Percentiles rank a stretch among this genome's conserved stretches.
Conservation (phyloP, 2,888 invertebrate species). For the Mellilla xanthometata region DNA sequence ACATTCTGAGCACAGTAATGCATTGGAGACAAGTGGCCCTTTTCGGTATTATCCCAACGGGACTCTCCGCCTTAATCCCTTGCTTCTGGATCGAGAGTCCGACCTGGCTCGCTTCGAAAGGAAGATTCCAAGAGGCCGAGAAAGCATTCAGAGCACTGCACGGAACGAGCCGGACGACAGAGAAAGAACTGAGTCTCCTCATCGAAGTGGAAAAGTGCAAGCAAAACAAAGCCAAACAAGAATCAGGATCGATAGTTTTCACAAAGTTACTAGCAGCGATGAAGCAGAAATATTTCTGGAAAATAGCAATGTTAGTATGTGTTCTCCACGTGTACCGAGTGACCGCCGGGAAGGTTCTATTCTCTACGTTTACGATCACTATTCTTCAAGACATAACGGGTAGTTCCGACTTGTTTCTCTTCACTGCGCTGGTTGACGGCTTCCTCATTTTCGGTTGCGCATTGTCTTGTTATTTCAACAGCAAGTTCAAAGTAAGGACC, state of each 20-base stretch:
- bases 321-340: slow-evolving; percentile 27
- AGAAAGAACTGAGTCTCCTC: slow-evolving; percentile 32
- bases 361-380: slow-evolving; percentile 25
- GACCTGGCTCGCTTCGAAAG: slow-evolving; percentile 39
- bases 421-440: slow-evolving; percentile 19
- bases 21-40: slow-evolving; percentile 36
- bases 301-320: slow-evolving; percentile 15
- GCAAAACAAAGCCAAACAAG: slow-evolving; percentile 1
- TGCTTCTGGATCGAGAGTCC: slow-evolving; percentile 39
- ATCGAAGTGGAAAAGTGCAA: slow-evolving; percentile 26
- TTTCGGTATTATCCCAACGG: slow-evolving; percentile 31
- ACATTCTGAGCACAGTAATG: slow-evolving; percentile 29
- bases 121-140: slow-evolving; percentile 34
- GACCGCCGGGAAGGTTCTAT: slow-evolving; percentile 18
- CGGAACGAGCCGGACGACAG: slow-evolving; percentile 15
- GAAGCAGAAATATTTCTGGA: slow-evolving; percentile 30
- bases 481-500: slow-evolving; percentile 17
- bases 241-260: slow-evolving; percentile 1
- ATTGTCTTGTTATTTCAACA: slow-evolving; percentile 19
- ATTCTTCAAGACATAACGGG: slow-evolving; percentile 30
- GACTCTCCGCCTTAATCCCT: slow-evolving; percentile 29
- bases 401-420: slow-evolving; percentile 18
- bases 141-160: slow-evolving; percentile 30
- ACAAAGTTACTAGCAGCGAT: slow-evolving; percentile 15
- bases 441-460: slow-evolving; percentile 16